Conservation (phyloP, 2,797 vertebrate genomes). For the Pseudochaenichthys georgianus region DNA sequence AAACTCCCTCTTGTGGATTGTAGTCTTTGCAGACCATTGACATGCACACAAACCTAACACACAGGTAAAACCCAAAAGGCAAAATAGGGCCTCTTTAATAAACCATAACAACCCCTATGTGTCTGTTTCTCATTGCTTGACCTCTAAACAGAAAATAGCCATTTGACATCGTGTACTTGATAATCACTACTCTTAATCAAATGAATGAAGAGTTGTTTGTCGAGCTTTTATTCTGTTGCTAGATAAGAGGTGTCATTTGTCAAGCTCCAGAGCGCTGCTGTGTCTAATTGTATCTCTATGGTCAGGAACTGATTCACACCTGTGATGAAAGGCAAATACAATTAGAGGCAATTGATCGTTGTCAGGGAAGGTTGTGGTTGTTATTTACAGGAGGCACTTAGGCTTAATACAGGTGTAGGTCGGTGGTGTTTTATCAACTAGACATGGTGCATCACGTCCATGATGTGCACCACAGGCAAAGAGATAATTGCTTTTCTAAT, state of each 20-base stretch:
- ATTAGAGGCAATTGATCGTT: neutral
- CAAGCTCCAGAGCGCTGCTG: neutral
- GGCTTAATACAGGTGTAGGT: neutral
- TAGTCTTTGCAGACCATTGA: no score
- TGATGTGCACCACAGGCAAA: neutral
- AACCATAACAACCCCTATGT: neutral
- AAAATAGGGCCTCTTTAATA: no score
- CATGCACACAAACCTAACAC: no score
- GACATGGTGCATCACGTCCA: neutral
- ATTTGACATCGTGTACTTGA: neutral
- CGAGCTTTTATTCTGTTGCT: neutral
- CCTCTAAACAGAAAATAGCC: neutral
- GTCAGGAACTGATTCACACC: neutral
- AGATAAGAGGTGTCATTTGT: neutral
- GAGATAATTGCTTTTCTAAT: neutral
- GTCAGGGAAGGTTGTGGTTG: neutral
- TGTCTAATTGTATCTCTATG: neutral
- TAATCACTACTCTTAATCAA: neutral
- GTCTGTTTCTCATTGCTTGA: constrained; percentile 21
- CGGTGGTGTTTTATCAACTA: neutral
- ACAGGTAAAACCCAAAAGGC: no score
- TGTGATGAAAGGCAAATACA: constrained; percentile 20
- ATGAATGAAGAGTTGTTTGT: neutral
- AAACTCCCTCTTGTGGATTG: no score
- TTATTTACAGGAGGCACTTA: neutral